Evolutionary conservation across 1,140 invertebrate species (phyloP).

Genomic region (Sinella curviseta): DNA sequence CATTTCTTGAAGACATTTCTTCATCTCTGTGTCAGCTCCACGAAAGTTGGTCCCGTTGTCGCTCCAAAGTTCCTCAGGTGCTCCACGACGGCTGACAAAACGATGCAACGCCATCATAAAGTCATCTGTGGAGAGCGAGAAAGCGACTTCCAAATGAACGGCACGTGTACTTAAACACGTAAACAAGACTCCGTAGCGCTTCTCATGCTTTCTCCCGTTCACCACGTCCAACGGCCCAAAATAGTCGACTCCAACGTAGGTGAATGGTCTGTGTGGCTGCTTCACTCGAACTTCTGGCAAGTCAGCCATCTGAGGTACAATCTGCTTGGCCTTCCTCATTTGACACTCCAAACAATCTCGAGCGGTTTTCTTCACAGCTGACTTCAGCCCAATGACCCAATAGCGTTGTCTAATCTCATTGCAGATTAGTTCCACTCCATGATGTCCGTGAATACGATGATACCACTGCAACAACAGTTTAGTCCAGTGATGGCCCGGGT

Average conservation of each 20-base stretch:
- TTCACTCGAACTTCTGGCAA: neutral
- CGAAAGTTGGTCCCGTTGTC: slow-evolving; percentile 52
- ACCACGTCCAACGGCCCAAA: slow-evolving; percentile 28
- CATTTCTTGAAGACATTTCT: neutral
- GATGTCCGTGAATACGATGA: slow-evolving; percentile 8
- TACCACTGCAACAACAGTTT: slow-evolving; percentile 4
- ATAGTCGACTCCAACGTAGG: slow-evolving; percentile 28
- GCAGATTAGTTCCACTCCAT: neutral
- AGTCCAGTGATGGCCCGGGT: neutral
- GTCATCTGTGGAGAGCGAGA: slow-evolving; percentile 43
- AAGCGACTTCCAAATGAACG: slow-evolving; percentile 48
- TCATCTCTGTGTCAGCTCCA: slow-evolving; percentile 46
- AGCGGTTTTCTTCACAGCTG: neutral
- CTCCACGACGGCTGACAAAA: slow-evolving; percentile 49
- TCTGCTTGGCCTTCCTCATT: neutral
- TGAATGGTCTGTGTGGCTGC: slow-evolving; percentile 20
- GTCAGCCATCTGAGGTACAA: neutral
- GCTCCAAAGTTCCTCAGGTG: slow-evolving; percentile 41
- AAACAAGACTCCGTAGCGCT: slow-evolving; percentile 34
- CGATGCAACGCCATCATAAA: slow-evolving; percentile 49
- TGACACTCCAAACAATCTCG: slow-evolving; percentile 27
- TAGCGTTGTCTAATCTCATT: slow-evolving; percentile 31
- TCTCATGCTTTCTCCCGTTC: slow-evolving; percentile 21
- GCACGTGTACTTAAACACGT: slow-evolving; percentile 43
- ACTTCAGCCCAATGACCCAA: slow-evolving; percentile 27